A percentile compares a stretch with the other conserved stretches of the same genome.
phyloP scores from a whole-genome alignment of 2,888 invertebrate genomes.

The Corbicula japonica region DNA sequence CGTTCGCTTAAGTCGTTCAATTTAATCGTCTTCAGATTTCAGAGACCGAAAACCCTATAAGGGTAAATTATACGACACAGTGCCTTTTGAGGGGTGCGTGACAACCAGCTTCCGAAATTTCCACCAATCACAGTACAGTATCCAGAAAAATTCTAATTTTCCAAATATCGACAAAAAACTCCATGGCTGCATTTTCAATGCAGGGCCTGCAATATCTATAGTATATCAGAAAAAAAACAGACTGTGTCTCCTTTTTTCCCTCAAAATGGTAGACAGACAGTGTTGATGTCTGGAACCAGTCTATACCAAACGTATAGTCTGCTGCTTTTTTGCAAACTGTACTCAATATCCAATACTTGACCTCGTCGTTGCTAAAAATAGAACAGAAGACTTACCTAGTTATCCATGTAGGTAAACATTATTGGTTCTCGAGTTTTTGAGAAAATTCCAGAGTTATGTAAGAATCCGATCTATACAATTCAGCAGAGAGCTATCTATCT shows the following conservation, averaged over 20 bases:
- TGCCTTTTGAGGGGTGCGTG: constrained; percentile 29
- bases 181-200: constrained; percentile 51
- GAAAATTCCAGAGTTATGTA: neutral
- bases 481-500: neutral
- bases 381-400: constrained; percentile 42
- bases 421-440: constrained; percentile 38
- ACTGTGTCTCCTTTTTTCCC: constrained; percentile 28
- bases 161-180: constrained; percentile 59
- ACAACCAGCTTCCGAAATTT: constrained; percentile 43
- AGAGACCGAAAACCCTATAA: constrained; percentile 24
- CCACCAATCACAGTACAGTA: constrained; percentile 53
- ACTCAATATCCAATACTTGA: constrained; percentile 62
- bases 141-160: constrained; percentile 43
- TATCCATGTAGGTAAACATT: constrained; percentile 47
- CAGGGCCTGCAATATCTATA: constrained; percentile 26
- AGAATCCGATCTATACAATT: constrained; percentile 5
- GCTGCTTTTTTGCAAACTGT: constrained; percentile 36
- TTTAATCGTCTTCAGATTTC: too few species aligned
- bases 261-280: constrained; percentile 31
- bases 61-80: constrained; percentile 25
- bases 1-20: too few species aligned
- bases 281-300: constrained; percentile 36
- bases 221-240: constrained; percentile 40
- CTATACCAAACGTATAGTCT: constrained; percentile 29
- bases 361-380: constrained; percentile 54